Percentiles rank a stretch among this genome's conserved stretches.
Conservation (phyloP, 2,113 vertebrate species). For the Dipodomys stephensi region DNA sequence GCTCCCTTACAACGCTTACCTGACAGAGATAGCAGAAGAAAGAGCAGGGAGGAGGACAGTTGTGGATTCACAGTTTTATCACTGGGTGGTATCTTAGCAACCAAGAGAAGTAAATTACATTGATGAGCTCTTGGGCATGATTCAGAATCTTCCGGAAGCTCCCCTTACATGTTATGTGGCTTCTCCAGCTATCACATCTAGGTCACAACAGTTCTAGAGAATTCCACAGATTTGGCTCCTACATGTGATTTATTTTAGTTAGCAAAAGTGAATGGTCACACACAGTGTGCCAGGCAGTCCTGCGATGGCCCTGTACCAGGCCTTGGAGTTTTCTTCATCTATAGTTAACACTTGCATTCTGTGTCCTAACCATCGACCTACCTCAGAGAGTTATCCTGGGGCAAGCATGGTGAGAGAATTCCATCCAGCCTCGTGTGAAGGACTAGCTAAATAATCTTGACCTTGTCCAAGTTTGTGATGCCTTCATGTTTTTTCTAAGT, state of each 20-base stretch:
- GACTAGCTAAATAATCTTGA: neutral
- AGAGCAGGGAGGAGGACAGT: neutral
- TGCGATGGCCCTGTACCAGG: neutral
- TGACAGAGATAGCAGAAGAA: neutral
- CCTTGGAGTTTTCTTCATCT: neutral
- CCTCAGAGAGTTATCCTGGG: neutral
- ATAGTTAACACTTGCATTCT: neutral
- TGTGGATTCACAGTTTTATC: neutral
- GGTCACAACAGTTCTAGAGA: neutral
- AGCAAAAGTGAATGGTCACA: no score
- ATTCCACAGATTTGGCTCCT: neutral
- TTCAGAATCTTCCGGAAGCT: no score
- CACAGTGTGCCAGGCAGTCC: neutral
- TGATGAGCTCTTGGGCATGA: neutral
- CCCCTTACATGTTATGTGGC: no score
- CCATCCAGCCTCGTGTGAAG: neutral
- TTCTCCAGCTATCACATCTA: neutral
- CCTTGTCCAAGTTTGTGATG: neutral
- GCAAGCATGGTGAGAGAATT: neutral
- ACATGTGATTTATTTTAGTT: neutral
- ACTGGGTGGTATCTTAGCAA: no score
- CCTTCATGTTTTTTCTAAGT: neutral
- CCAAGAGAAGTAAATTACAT: no score
- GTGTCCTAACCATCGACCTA: no score
- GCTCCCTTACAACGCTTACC: fast-evolving